Percentiles rank a stretch among this genome's conserved stretches.
phyloP scores from a whole-genome alignment of 92 coral and sea anemone species.

The Scolanthus callimorphus region DNA sequence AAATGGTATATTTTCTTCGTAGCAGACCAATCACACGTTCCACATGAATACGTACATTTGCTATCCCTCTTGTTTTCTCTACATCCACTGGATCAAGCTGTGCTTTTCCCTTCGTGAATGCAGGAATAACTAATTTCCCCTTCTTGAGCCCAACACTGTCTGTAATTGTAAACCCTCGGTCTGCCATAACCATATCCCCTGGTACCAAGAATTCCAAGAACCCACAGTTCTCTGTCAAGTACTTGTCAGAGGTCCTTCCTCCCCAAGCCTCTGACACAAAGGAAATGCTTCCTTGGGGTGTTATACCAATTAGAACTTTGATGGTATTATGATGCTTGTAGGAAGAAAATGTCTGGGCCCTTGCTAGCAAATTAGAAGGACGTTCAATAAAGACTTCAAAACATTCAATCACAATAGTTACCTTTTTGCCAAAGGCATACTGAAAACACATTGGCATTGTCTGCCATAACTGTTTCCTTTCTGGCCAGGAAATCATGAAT shows the following conservation, averaged over 20 bases:
- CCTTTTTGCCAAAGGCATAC: slow-evolving; percentile 18
- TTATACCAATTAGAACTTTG: no score
- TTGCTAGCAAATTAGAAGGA: slow-evolving; percentile 15
- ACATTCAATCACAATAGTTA: no score
- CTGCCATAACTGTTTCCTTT: no score
- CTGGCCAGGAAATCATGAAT: slow-evolving; percentile 17
- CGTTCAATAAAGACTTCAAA: no score
- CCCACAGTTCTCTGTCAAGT: slow-evolving; percentile 37
- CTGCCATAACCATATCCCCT: slow-evolving; percentile 49
- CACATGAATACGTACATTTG: slow-evolving; percentile 11
- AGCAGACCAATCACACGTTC: slow-evolving; percentile 12
- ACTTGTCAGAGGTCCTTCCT: slow-evolving; percentile 39
- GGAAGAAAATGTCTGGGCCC: no score
- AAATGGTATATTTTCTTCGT: slow-evolving; percentile 5
- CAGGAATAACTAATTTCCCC: slow-evolving; percentile 5
- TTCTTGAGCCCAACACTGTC: slow-evolving; percentile 1
- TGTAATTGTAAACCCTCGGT: slow-evolving; percentile 21
- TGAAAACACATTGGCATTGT: slow-evolving; percentile 25
- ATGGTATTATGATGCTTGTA: no score
- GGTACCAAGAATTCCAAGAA: slow-evolving; percentile 22
- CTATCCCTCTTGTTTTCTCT: slow-evolving; percentile 10
- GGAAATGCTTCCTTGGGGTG: slow-evolving; percentile 10
- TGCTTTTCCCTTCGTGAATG: slow-evolving; percentile 10
- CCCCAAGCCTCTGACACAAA: slow-evolving; percentile 44
- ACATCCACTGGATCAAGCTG: slow-evolving; percentile 13